phyloP scores from a whole-genome alignment of 53 echinoderm and acorn worm genomes.

The Pentamera pediparva region DNA sequence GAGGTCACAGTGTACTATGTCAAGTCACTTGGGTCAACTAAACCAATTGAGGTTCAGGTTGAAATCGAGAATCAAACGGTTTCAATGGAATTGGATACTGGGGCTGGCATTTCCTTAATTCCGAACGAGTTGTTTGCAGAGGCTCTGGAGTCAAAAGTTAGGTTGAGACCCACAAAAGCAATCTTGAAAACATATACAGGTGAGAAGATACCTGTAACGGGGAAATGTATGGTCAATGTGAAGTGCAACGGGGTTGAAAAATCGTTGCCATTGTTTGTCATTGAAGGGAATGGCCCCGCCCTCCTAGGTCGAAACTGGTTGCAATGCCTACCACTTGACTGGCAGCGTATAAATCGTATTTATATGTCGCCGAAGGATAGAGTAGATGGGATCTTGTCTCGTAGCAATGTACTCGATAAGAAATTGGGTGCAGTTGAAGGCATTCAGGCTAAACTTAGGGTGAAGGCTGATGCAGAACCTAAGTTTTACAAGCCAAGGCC shows the following conservation, averaged over 20 bases:
- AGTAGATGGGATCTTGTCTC: not conserved
- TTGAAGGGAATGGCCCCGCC: conserved; percentile 1
- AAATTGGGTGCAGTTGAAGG: conserved; percentile 3
- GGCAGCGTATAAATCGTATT: not conserved
- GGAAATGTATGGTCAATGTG: conserved; percentile 16
- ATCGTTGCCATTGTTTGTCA: not conserved
- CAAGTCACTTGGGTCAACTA: not conserved
- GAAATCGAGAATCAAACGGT: not conserved
- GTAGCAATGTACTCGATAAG: not conserved
- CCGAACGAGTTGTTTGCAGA: not conserved
- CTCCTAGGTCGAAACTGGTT: conserved; percentile 6
- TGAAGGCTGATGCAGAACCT: not conserved
- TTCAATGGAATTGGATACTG: not conserved
- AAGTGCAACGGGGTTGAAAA: conserved; percentile 2
- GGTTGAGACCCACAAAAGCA: not conserved
- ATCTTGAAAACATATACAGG: not conserved
- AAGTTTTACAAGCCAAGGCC: conserved; percentile 2
- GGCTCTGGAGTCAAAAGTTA: not conserved
- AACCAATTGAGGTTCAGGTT: conserved; percentile 10
- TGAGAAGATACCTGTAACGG: not conserved
- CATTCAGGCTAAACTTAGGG: not conserved
- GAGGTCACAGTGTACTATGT: conserved; percentile 12
- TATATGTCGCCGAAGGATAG: not conserved
- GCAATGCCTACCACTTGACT: not conserved
- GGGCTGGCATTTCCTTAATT: not conserved